Conservation (phyloP, 2,888 invertebrate genomes). For the Uropetala carovei region DNA sequence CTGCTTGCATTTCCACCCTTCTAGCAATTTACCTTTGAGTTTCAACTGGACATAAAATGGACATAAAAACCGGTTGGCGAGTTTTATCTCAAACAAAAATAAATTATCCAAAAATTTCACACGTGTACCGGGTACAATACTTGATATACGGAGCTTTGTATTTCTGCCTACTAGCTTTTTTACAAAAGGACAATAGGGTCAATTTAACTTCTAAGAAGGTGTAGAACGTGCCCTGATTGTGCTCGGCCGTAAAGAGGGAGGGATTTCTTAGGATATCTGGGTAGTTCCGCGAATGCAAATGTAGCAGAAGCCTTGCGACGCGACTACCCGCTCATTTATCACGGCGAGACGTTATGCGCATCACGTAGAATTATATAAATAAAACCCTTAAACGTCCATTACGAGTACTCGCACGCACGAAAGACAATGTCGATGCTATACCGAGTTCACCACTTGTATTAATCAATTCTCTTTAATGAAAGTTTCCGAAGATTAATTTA, state of each 20-base stretch:
- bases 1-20: background rate
- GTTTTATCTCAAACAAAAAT: constrained; percentile 7
- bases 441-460: no score
- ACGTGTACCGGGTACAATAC: background rate
- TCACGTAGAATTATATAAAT: background rate
- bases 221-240: background rate
- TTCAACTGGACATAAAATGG: background rate
- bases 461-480: no score
- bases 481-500: no score
- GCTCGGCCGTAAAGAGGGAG: background rate
- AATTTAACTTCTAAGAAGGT: background rate
- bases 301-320: background rate
- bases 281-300: background rate
- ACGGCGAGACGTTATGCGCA: background rate
- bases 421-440: no score
- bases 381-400: no score
- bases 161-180: constrained; percentile 10
- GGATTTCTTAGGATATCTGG: background rate
- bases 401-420: no score
- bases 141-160: background rate
- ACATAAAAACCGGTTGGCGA: background rate
- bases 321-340: background rate
- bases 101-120: background rate
- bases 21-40: background rate
- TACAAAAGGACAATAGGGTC: background rate